phyloP scores from a whole-genome alignment of 2,888 invertebrate genomes.

The Microctonus brassicae region DNA sequence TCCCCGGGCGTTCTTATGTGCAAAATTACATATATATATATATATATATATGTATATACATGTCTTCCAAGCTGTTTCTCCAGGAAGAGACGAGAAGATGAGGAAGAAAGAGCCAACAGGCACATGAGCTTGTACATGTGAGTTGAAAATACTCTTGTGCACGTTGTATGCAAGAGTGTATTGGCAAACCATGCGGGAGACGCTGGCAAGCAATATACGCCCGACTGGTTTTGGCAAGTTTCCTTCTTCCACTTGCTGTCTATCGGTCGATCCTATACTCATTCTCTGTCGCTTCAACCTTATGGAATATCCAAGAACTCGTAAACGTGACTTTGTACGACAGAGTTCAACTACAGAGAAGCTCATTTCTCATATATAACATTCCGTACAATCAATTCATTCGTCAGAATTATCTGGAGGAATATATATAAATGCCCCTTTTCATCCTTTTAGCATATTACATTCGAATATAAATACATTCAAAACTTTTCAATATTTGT shows the following conservation, averaged over 20 bases:
- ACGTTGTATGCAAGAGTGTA: constrained; percentile 38
- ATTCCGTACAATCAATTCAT: constrained; percentile 33
- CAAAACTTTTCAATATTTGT: too few species aligned
- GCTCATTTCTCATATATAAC: constrained; percentile 25
- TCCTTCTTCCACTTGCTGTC: constrained; percentile 22
- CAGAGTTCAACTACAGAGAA: constrained; percentile 30
- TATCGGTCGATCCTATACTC: too few species aligned
- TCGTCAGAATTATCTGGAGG: not conserved
- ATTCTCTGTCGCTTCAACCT: constrained; percentile 4
- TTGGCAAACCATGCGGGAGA: constrained; percentile 52
- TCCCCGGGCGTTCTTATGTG: constrained; percentile 57
- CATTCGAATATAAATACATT: too few species aligned
- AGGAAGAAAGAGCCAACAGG: constrained; percentile 62
- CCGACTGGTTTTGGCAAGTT: constrained; percentile 65
- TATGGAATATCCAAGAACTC: constrained; percentile 30
- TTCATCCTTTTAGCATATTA: too few species aligned
- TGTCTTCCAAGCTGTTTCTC: constrained; percentile 61
- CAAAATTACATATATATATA: constrained; percentile 6
- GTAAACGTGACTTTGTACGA: constrained; percentile 42
- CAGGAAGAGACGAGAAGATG: constrained; percentile 46
- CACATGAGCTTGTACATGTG: constrained; percentile 50
- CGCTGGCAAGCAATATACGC: constrained; percentile 59
- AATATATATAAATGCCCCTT: constrained; percentile 28
- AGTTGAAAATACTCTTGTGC: constrained; percentile 31
- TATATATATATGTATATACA: constrained; percentile 27